phyloP scores from a whole-genome alignment of 2,888 invertebrate species.

The Scaptomyza reducta region DNA sequence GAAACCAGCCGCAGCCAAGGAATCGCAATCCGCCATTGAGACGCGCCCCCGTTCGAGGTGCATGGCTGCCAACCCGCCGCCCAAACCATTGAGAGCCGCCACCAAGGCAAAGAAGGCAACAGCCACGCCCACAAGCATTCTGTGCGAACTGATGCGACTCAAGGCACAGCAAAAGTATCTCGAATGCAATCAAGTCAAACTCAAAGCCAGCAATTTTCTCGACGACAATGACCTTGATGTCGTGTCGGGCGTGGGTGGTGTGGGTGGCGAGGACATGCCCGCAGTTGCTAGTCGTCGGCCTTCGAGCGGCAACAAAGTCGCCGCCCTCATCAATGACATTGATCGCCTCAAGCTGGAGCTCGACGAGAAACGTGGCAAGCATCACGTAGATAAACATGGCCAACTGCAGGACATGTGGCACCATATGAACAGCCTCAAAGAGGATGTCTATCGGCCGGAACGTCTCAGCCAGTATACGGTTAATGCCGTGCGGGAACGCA shows the following conservation, averaged over 20 bases:
- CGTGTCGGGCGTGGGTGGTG: neutral
- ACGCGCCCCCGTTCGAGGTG: slow-evolving; percentile 1
- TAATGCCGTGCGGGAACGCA: slow-evolving; percentile 77
- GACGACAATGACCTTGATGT: slow-evolving; percentile 45
- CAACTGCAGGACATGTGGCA: slow-evolving; percentile 81
- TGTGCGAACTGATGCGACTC: slow-evolving; percentile 83
- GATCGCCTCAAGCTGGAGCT: slow-evolving; percentile 74
- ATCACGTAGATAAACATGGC: slow-evolving; percentile 61
- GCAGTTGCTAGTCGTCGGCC: slow-evolving; percentile 21
- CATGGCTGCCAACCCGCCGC: slow-evolving; percentile 20
- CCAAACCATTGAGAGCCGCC: slow-evolving; percentile 39
- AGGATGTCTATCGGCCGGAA: slow-evolving; percentile 73
- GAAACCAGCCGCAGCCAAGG: slow-evolving; percentile 20
- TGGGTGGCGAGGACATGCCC: neutral
- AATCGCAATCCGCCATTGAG: slow-evolving; percentile 8
- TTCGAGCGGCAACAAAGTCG: slow-evolving; percentile 38
- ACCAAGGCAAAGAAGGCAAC: slow-evolving; percentile 26
- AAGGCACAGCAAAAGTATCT: slow-evolving; percentile 84
- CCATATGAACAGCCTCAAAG: slow-evolving; percentile 74
- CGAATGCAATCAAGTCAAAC: slow-evolving; percentile 82
- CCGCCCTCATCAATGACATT: slow-evolving; percentile 74
- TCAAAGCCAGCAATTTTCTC: slow-evolving; percentile 77
- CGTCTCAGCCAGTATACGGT: slow-evolving; percentile 74
- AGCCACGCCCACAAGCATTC: slow-evolving; percentile 72
- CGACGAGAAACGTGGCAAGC: slow-evolving; percentile 60